Base-by-base conservation (phyloP, 2,113 vertebrate genomes). In the Herpailurus yagouaroundi region DNA sequence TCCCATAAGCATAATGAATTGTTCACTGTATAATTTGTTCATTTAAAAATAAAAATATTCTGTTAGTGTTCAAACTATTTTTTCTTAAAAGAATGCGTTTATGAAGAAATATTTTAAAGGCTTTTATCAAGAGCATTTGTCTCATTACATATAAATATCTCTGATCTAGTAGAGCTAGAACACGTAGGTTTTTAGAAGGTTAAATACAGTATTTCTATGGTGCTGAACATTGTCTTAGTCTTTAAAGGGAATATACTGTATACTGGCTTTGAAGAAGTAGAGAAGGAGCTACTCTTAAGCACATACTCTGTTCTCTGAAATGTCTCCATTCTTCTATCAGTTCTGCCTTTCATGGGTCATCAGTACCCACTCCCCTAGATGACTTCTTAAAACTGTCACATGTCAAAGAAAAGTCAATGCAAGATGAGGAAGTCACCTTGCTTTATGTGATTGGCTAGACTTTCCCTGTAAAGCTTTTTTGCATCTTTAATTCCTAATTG, bases 331-430 rank as follows among this genome's bases (percentile, higher is more conserved):
- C 73, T 91, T 71, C 87, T 88, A 66, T 98, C 97, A 98, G 94
- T 91, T 97, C 96, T 97, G 84, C 98, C 98, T 98, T 97, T 98
- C 86, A 95, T 88, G 96, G 98, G 97, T 98, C 98, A 97, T 98
- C 96, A 96, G 92, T 97, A 98, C 97, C 97, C 79, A 97, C 94
- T 98, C 57, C 76, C 86, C 90, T 97, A 82, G 87, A 90, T 98
- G 97, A 98, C 93, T 98, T 80, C 95, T 98, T 98, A 96, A 96
- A 97, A 97, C 85, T 98, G 92, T 97, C 94, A 31, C 66, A 27
- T 98, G 98, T 97, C 99, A 98, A 98, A 97, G 87, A 71, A 93
- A 98, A 98, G 87, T 92, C 82, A 80, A 66, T 96, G 64, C 55
- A 85, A 96, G 87, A 31, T 83, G 96, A 97, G 86, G 97, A 98